phyloP scores from a whole-genome alignment of 2,888 invertebrate genomes.

The Rotaria socialis region DNA sequence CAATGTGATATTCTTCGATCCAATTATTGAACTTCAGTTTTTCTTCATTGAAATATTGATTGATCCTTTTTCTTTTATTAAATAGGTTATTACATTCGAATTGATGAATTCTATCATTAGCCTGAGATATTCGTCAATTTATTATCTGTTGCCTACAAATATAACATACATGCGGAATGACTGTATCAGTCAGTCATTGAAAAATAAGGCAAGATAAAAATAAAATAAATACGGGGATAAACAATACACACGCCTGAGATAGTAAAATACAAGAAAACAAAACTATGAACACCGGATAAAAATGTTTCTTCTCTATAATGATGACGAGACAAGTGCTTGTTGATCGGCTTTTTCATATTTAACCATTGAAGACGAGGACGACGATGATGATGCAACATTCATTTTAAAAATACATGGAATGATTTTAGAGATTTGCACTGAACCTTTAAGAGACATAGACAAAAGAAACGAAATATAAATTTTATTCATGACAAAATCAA shows the following conservation, averaged over 20 bases:
- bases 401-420: slow-evolving; percentile 18
- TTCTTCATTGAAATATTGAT: too few relatives aligned
- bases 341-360: background rate
- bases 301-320: background rate
- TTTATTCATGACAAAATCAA: background rate
- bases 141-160: background rate
- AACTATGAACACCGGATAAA: background rate
- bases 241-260: background rate
- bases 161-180: background rate
- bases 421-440: slow-evolving; percentile 3
- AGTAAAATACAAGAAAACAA: background rate
- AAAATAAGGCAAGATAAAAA: background rate
- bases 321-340: background rate
- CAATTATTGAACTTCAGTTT: too few relatives aligned
- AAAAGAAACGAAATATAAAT: background rate
- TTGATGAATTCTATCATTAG: background rate
- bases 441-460: background rate
- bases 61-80: too few relatives aligned
- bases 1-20: too few relatives aligned
- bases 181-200: background rate
- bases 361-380: background rate
- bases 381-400: background rate
- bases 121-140: background rate
- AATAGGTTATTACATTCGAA: background rate
- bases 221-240: slow-evolving; percentile 18